These are phyloP conservation scores for Sebastes iracundus DNA, from an alignment of 2,797 vertebrate genomes.

Conservation along the genomic window DNA sequence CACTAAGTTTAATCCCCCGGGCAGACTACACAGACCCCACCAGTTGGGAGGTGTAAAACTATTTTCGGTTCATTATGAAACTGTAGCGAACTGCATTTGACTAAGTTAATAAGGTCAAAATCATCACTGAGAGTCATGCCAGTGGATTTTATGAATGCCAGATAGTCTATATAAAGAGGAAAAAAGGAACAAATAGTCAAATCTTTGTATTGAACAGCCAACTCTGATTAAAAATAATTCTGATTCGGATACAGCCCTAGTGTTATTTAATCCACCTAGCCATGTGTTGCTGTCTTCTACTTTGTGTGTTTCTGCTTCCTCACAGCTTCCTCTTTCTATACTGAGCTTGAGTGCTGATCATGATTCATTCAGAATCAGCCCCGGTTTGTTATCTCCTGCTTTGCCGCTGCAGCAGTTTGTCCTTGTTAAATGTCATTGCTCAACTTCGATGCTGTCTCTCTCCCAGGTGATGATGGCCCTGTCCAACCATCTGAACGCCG, in stretches of 20 bases:
- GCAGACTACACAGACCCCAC: too few species aligned
- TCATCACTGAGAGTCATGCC: too few species aligned
- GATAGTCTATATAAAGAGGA: too few species aligned
- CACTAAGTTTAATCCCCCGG: too few species aligned
- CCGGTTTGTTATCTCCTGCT: background rate
- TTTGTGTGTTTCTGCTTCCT: slow-evolving; percentile 25
- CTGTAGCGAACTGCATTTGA: too few species aligned
- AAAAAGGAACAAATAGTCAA: background rate
- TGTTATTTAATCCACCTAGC: background rate
- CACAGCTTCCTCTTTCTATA: slow-evolving; percentile 59
- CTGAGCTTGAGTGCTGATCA: slow-evolving; percentile 46
- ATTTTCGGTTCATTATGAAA: too few species aligned
- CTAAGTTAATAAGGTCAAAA: too few species aligned
- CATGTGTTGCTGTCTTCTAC: background rate
- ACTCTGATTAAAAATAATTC: too few species aligned
- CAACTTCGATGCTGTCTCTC: background rate
- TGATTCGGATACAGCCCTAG: too few species aligned
- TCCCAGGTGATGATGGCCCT: slow-evolving; percentile 97
- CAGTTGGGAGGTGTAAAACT: too few species aligned
- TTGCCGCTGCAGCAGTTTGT: background rate
- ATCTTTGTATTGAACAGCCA: too few species aligned
- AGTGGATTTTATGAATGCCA: too few species aligned
- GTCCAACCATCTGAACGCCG: slow-evolving; percentile 94
- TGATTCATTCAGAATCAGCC: slow-evolving; percentile 60
- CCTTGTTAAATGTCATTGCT: background rate